These are phyloP conservation scores for Pontoporia blainvillei DNA, from an alignment of 2,113 vertebrate genomes.

Conservation along the genomic window DNA sequence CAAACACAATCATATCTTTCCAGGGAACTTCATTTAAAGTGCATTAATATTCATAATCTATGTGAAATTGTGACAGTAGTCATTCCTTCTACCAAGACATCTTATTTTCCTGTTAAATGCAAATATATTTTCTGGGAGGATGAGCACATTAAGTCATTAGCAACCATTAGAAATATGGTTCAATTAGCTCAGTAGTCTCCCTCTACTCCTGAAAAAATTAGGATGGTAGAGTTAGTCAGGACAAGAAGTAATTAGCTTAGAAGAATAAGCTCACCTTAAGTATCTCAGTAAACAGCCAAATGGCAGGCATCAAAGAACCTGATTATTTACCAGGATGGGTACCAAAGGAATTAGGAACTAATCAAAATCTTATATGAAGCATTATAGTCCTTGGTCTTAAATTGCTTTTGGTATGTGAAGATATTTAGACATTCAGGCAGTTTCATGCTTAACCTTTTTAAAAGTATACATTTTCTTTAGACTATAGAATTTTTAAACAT, in stretches of 20 bases:
- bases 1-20: constrained; percentile 22
- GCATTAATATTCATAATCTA: constrained; percentile 27
- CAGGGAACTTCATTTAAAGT: constrained; percentile 22
- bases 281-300: not conserved
- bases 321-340: not conserved
- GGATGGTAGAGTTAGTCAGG: not conserved
- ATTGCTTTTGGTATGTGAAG: not conserved
- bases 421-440: not conserved
- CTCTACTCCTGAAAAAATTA: not conserved
- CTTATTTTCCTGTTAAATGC: constrained; percentile 61
- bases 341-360: not conserved
- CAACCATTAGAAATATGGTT: constrained; percentile 29
- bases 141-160: constrained; percentile 41
- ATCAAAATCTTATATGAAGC: not conserved
- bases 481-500: not conserved
- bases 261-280: not conserved
- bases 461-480: not conserved
- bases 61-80: constrained; percentile 23
- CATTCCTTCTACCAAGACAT: constrained; percentile 19
- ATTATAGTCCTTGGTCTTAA: not conserved
- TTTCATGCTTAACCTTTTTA: not conserved
- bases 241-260: not conserved
- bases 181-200: constrained; percentile 25
- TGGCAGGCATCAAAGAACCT: not conserved
- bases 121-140: constrained; percentile 49